Base-by-base conservation (phyloP, 2,113 vertebrate species). In the Brachyistius frenatus region DNA sequence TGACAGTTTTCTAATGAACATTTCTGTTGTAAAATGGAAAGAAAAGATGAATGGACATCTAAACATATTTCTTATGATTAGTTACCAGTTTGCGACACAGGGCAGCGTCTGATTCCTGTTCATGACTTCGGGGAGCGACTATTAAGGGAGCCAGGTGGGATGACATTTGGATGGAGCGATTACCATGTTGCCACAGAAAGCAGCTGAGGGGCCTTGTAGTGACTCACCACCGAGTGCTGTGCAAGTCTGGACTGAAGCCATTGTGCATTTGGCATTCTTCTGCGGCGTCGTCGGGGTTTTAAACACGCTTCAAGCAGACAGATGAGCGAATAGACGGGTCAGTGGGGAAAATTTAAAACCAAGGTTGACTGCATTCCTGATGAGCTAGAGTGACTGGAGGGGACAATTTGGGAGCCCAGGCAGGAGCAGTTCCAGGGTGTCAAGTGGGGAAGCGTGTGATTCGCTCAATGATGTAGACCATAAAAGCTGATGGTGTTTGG, bases 81-180 rank as follows among this genome's bases (percentile, higher is more conserved):
- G 7, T 58, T 71, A 23, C 35, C 41, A 60, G 36, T 39, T 63
- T 67, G n/a, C 35, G 39, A n/a, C 50, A 36, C 37, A 61, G 31
- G 6, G 4, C 13, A 61, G 16, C 7, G 46, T 39, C 44, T 66
- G 55, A 67, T 53, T 64, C 39, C 36, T 62, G 76, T 73, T 16
- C 60, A 64, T 67, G 50, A 52, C 54, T 71, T 47, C 7, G 37
- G 65, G 69, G 64, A 47, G 30, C 68, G 80, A 53, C 16, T 49
- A 39, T 84, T 50, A 71, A 68, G 73, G 52, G 36, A 77, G 69
- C 39, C 79, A 82, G 73, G 86, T 80, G 75, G 84, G 61, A 7
- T 75, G 75, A 80, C 81, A 85, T 89, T 84, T 88, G 77, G 83
- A 32, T 53, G 66, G 7, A 65, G 62, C 23, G 35, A 69, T 36